Base-by-base conservation (phyloP, 2,888 invertebrate genomes). In the Pachycephus smyrnensis region DNA sequence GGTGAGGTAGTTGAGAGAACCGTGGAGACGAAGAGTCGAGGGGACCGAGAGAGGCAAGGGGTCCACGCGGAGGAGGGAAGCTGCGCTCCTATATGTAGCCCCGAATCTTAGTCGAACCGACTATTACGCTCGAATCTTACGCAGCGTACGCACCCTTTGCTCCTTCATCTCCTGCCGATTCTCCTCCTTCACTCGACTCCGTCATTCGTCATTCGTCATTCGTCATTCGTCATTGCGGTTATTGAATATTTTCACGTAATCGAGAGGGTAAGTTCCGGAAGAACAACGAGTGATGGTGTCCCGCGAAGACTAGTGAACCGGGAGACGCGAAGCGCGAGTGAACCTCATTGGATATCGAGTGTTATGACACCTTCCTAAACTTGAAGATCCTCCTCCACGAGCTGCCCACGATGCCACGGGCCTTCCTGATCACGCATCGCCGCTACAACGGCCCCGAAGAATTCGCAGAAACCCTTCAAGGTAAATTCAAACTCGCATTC, bases 391-490 rank as follows among this genome's bases (percentile, higher is more conserved):
- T 15, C 4, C 12, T 40, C 12, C 40, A 6, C 40, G 40, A 15
- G 15, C 15, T 15, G 40, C 15, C 40, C 15, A 40, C 81, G 76
- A 95, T 95, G 94, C 94, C 94, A 84, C 92, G 94, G 87, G 94
- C 94, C 81, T 94, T 95, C 88, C 92, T 94, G 76, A 93, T 94
- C 87, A 94, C 94, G 31, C 94, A 94, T 89, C 93, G 94, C 69
- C 92, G 94, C 77, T 94, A 94, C 91, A 89, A 91, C 80, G 90
- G 90, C 74, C 85, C 87, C 69, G 90, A 87, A 40, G 89, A 90
- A 69, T 88, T 90, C 79, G 87, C 87, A 77, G 87, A 86, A 32
- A 81, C 88, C 37, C 88, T 84, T 80, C 84, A 89, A 87, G 91
- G 91, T 91, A 76, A 81, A 15, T 40, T 15, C 40, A 15, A 40